Evolutionary conservation across 2,888 invertebrate genomes (phyloP).

Genomic region (Apomyelois bistriatella): DNA sequence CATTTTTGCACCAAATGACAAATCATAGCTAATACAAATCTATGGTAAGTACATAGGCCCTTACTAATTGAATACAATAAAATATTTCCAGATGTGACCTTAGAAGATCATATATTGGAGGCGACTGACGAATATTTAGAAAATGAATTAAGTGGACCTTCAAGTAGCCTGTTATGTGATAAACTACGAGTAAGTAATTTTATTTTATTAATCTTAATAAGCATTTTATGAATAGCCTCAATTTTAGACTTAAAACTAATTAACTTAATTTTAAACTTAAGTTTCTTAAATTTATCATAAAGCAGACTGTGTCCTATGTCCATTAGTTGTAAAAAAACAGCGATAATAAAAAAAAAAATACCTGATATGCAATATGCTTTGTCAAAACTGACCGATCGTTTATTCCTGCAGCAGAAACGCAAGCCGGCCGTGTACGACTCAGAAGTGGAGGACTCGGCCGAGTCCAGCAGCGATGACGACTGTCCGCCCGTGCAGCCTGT

Average conservation of each 20-base stretch:
- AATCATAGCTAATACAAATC: too few species aligned
- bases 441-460: conserved; percentile 89
- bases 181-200: background rate
- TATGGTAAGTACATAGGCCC: too few species aligned
- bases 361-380: background rate
- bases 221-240: background rate
- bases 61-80: background rate
- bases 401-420: conserved; percentile 16
- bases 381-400: conserved; percentile 27
- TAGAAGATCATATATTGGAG: conserved; percentile 8
- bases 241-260: too few species aligned
- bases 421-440: conserved; percentile 85
- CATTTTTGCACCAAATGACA: too few species aligned
- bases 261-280: too few species aligned
- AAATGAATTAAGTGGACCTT: background rate
- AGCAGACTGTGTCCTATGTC: too few species aligned
- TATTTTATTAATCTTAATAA: too few species aligned
- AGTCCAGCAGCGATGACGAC: conserved; percentile 88
- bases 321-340: too few species aligned
- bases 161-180: background rate
- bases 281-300: too few species aligned
- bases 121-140: conserved; percentile 2
- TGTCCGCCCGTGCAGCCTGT: conserved; percentile 64
- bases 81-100: background rate
- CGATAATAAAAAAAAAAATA: too few species aligned